Base-by-base conservation (phyloP, 2,797 vertebrate species). In the Hydrophis major region DNA sequence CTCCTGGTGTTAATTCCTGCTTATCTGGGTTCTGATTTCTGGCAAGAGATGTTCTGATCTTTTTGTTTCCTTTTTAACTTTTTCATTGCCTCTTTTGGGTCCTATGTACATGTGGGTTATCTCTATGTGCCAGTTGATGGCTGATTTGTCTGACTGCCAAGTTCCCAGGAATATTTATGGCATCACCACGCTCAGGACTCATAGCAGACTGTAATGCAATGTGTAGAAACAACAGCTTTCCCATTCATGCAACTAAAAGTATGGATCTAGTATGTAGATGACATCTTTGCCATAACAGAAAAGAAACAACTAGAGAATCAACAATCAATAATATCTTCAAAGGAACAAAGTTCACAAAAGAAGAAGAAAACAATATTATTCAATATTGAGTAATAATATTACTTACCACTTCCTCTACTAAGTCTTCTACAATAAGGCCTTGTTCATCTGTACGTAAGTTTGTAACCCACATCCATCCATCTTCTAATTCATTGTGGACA, bases 391-490 rank as follows among this genome's bases (percentile, higher is more conserved):
- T 50, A 90, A 92, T 28, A 95, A 94, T 83, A 90, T 89, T 74
- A 98, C 98, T 98, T 96, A 99, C 99, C 98, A 99, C 99, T 95
- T 99, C 99, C 96, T 99, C 99, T 92, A 99, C 99, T 66, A 99
- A 97, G 96, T 99, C 99, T 96, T 99, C 99, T 94, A 99, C 99
- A 93, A 99, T 99, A 95, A 99, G 99, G 94, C 99, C 99, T 97
- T 99, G 99, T 93, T 99, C 99, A 97, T 99, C 99, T 57, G 99
- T 99, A 93, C 99, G 98, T 61, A 99, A 98, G 88, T 99, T 99
- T 95, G 99, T 99, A 95, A 99, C 99, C 99, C 99, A 99, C 99
- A 99, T 99, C 99, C 99, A 99, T 94, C 99, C 99, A 96, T 99
- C 99, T 93, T 99, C 99, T 97, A 99, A 98, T 97, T 99, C 99